Conservation (phyloP, 1,140 invertebrate species). For the Gryon sp. region DNA sequence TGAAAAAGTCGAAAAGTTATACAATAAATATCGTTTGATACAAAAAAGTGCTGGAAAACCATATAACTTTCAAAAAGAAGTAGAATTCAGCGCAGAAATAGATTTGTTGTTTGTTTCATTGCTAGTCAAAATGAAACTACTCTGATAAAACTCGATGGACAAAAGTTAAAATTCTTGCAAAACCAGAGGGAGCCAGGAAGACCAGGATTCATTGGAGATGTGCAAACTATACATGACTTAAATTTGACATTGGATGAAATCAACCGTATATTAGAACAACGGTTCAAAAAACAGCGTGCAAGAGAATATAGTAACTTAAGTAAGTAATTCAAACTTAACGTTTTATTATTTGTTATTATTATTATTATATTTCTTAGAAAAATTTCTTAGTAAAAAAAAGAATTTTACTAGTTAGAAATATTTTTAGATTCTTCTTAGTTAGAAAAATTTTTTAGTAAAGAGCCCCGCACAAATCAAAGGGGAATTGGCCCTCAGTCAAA, state of each 20-base stretch:
- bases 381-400: too few species aligned
- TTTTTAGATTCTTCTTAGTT: too few species aligned
- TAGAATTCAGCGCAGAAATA: not conserved
- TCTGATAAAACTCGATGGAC: not conserved
- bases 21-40: slow-evolving; percentile 4
- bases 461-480: too few species aligned
- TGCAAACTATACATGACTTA: slow-evolving; percentile 2
- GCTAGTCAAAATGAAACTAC: not conserved
- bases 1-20: slow-evolving; percentile 15
- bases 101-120: slow-evolving; percentile 9
- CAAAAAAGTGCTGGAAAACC: slow-evolving; percentile 15
- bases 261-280: not conserved
- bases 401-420: too few species aligned
- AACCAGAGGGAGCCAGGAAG: slow-evolving; percentile 14
- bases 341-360: too few species aligned
- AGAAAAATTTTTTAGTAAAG: too few species aligned
- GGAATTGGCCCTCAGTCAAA: too few species aligned
- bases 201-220: slow-evolving; percentile 20
- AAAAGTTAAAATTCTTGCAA: not conserved
- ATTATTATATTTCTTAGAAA: too few species aligned
- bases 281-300: not conserved
- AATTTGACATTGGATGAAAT: slow-evolving; percentile 9
- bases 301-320: not conserved
- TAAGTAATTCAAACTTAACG: too few species aligned
- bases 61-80: slow-evolving; percentile 2